Conservation (phyloP, 1,140 invertebrate genomes). For the Apis laboriosa region DNA sequence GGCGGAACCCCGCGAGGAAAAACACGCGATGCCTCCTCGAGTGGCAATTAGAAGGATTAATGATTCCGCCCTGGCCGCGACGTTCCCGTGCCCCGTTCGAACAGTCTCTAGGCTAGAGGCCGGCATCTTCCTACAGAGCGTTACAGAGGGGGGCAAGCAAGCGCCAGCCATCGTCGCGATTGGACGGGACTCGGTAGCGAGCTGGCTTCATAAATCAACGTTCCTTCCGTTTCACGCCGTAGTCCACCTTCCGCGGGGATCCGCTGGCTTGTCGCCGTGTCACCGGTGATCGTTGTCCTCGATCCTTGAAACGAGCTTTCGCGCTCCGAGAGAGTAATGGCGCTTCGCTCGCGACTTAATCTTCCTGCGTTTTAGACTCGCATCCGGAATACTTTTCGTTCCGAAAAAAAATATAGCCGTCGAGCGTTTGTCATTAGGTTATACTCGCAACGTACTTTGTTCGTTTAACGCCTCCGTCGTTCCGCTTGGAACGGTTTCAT, state of each 20-base stretch:
- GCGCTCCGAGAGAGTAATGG: not conserved
- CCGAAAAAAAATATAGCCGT: too few species aligned
- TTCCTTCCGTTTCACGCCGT: conserved; percentile 63
- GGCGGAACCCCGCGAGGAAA: conserved; percentile 51
- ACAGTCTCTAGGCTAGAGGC: conserved; percentile 13
- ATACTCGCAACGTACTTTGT: not conserved
- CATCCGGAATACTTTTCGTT: too few species aligned
- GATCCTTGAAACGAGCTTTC: conserved; percentile 8
- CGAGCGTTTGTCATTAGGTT: too few species aligned
- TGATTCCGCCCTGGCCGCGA: conserved; percentile 60
- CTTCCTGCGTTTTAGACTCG: not conserved
- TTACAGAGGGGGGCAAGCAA: too few species aligned
- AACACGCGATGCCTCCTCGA: conserved; percentile 57
- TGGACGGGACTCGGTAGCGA: conserved; percentile 40
- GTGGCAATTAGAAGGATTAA: conserved; percentile 75
- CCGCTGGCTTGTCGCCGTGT: conserved; percentile 7
- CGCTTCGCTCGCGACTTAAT: not conserved
- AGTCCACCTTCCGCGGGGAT: not conserved
- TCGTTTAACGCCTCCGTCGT: conserved; percentile 36
- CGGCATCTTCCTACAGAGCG: conserved; percentile 8
- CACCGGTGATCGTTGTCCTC: conserved; percentile 17
- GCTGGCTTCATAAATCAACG: conserved; percentile 69
- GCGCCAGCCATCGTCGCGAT: conserved; percentile 56
- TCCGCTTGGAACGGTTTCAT: not conserved
- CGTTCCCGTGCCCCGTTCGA: conserved; percentile 13